These are phyloP conservation scores for Charaxes varanes DNA, from an alignment of 1,140 invertebrate genomes.

Conservation along the genomic window DNA sequence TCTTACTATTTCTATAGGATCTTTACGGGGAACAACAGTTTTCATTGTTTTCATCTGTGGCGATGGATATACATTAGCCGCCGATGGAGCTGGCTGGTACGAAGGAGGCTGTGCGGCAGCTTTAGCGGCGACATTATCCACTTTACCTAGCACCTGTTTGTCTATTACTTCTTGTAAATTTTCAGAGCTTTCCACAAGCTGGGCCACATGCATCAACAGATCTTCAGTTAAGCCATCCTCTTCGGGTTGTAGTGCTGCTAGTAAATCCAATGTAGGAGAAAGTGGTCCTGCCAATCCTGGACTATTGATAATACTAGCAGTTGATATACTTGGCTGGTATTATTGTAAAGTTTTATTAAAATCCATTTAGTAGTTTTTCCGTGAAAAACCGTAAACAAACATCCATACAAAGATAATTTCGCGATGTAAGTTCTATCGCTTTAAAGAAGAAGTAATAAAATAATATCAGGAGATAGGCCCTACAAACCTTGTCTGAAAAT, in stretches of 20 bases:
- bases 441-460: too few species aligned
- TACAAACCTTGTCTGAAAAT: too few species aligned
- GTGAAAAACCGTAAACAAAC: too few species aligned
- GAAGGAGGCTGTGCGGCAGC: slow-evolving; percentile 18
- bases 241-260: slow-evolving; percentile 66
- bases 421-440: too few species aligned
- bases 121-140: slow-evolving; percentile 44
- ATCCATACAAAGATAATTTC: too few species aligned
- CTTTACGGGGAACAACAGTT: slow-evolving; percentile 48
- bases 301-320: slow-evolving; percentile 64
- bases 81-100: slow-evolving; percentile 14
- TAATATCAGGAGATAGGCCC: too few species aligned
- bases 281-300: slow-evolving; percentile 54
- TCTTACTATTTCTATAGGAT: slow-evolving; percentile 80
- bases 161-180: slow-evolving; percentile 80
- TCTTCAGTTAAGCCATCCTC: slow-evolving; percentile 79
- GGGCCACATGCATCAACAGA: slow-evolving; percentile 79
- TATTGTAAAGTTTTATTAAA: too few species aligned
- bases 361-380: too few species aligned
- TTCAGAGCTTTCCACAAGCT: slow-evolving; percentile 79
- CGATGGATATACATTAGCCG: slow-evolving; percentile 33
- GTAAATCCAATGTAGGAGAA: slow-evolving; percentile 64
- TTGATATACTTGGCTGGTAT: slow-evolving; percentile 62
- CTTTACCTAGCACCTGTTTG: slow-evolving; percentile 76
- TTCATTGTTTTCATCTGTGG: slow-evolving; percentile 39